Conservation (phyloP, 2,888 invertebrate species). For the Dimorphilus gyrociliatus region DNA sequence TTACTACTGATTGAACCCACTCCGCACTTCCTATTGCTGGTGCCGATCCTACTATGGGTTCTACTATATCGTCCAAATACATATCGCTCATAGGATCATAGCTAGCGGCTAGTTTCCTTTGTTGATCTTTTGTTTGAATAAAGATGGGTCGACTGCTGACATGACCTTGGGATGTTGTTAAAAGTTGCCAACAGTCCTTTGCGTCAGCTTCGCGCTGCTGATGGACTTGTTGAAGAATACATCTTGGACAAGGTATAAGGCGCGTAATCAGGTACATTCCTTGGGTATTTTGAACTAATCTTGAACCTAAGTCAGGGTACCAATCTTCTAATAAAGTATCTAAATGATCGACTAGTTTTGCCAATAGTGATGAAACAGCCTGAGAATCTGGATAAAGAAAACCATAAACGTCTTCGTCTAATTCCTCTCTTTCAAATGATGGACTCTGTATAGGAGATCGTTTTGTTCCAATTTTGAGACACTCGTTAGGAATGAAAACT, state of each 20-base stretch:
- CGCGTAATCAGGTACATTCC: conserved; percentile 85
- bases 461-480: no score
- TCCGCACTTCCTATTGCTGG: no score
- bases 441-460: not conserved
- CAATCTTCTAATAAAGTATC: conserved; percentile 92
- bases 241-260: conserved; percentile 75
- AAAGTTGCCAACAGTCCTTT: conserved; percentile 41
- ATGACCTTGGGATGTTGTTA: conserved; percentile 36
- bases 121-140: no score
- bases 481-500: conserved; percentile 59
- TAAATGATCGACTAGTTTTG: conserved; percentile 80
- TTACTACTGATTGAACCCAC: no score
- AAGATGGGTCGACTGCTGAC: not conserved
- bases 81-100: no score
- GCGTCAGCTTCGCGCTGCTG: conserved; percentile 2
- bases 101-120: no score
- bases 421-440: not conserved
- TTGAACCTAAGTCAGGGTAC: conserved; percentile 87
- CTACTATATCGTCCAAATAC: no score
- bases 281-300: conserved; percentile 93
- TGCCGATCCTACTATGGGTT: no score
- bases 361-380: conserved; percentile 33
- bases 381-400: conserved; percentile 5
- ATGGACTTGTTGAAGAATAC: conserved; percentile 42
- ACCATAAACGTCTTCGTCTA: not conserved